Evolutionary conservation across 1,140 invertebrate species (phyloP).

Genomic region (Drosophila equinoxialis): DNA sequence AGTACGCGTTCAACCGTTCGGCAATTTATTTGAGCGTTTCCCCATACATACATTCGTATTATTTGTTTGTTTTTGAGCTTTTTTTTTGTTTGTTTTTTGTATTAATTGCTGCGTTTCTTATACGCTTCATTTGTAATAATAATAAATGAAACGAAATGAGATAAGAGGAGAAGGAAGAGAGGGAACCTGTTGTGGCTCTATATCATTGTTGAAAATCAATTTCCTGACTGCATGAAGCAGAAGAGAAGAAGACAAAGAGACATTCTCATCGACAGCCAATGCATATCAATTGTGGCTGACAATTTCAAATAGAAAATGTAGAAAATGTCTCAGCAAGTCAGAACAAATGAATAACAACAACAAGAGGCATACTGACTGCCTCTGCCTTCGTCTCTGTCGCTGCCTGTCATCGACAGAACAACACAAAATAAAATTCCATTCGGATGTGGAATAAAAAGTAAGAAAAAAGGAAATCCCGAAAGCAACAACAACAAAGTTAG

Average conservation of each 20-base stretch:
- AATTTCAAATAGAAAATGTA: conserved; percentile 79
- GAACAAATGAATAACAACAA: conserved; percentile 72
- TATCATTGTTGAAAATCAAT: conserved; percentile 64
- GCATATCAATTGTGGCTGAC: conserved; percentile 77
- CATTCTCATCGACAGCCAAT: conserved; percentile 45
- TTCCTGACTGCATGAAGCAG: conserved; percentile 55
- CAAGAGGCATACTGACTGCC: conserved; percentile 50
- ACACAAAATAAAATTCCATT: conserved; percentile 55
- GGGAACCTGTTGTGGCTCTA: not conserved
- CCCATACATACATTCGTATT: not conserved
- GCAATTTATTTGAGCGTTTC: conserved; percentile 40
- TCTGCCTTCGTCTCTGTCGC: conserved; percentile 8
- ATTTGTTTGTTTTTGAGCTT: not conserved
- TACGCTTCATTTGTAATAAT: conserved; percentile 30
- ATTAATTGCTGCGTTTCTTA: conserved; percentile 50
- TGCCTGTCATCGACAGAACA: conserved; percentile 67
- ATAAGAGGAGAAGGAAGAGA: not conserved
- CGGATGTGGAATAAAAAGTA: not conserved
- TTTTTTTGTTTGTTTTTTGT: not conserved
- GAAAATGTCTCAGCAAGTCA: conserved; percentile 72
- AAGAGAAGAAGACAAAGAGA: conserved; percentile 43
- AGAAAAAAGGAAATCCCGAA: not conserved
- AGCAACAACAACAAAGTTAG: conserved; percentile 5
- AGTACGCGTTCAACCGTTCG: conserved; percentile 54
- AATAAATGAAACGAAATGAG: conserved; percentile 1